Evolutionary conservation across 2,888 invertebrate species (phyloP), one percentile per base, ranked within the genome.

Genomic region (Drosophila tripunctata): DNA sequence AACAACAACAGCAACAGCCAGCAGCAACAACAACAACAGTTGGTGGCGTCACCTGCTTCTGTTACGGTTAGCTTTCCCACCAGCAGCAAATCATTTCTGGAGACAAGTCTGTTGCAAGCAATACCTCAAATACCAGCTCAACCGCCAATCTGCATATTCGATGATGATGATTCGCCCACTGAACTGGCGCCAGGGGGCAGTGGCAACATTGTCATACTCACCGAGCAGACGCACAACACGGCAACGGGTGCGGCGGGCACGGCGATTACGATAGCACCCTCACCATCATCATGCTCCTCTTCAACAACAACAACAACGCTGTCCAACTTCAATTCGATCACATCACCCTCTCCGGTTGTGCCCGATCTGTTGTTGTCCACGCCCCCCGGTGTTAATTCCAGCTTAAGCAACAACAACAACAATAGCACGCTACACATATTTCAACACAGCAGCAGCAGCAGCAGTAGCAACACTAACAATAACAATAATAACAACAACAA

Each of bases 251-350:
- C 78, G 36, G 62, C 76, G 27, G 48, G 76, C 36, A 45, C 61
- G 35, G 72, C 73, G 38, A 82, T 75, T 31, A 73, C 79, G 61
- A 77, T 79, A 67, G 83, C 81, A 27, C 75, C 83, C 21, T 75
- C 88, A 27, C 78, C 87, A 6, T 87, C 90, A 30, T 84, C 83
- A 12, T 83, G 83, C 72, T 84, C 89, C 44, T 73, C 83, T 31
- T 81, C 88, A 38, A 79, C 91, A 45, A 85, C 88, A 38, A 79
- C 91, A 45, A 85, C 88, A 40, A 86, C 89, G 67, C 68, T 89
- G 63, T 91, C 91, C 36, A 91, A 90, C 70, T 88, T 91, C 58
- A 91, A 91, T 78, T 90, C 91, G 69, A 91, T 91, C 75, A 91
- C 91, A 56, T 91, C 91, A 52, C 91, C 91, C 30, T 90, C 91